A percentile compares a stretch with the other conserved stretches of the same genome.
phyloP scores from a whole-genome alignment of 1,140 invertebrate genomes.

The Philotrypesis tridentata region DNA sequence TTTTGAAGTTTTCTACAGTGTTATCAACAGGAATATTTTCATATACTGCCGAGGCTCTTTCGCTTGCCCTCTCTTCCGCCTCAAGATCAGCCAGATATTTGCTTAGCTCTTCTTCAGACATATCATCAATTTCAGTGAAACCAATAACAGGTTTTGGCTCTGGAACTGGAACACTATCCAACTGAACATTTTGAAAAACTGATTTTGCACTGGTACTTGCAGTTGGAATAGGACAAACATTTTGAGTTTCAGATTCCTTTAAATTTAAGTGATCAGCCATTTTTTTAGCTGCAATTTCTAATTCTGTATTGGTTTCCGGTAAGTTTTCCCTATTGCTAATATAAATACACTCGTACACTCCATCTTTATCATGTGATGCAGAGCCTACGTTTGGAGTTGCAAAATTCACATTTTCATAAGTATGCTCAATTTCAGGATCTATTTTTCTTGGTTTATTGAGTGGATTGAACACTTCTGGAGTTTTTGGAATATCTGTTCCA shows the following conservation, averaged over 20 bases:
- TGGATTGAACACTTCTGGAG: constrained; percentile 38
- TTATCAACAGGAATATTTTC: constrained; percentile 55
- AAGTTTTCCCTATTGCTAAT: constrained; percentile 55
- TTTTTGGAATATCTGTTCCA: constrained; percentile 56
- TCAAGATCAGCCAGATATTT: constrained; percentile 77
- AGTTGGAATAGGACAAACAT: not conserved
- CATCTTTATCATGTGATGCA: constrained; percentile 39
- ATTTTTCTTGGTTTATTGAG: constrained; percentile 43
- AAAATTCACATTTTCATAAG: constrained; percentile 65
- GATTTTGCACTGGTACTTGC: constrained; percentile 49
- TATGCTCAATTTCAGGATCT: constrained; percentile 55
- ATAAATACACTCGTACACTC: constrained; percentile 60
- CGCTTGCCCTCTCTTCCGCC: constrained; percentile 65
- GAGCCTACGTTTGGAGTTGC: constrained; percentile 45
- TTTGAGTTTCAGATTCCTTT: constrained; percentile 29
- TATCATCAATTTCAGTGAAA: constrained; percentile 70
- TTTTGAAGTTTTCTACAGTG: constrained; percentile 45
- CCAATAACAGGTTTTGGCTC: constrained; percentile 55
- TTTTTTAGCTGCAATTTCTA: constrained; percentile 61
- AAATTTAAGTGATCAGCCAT: constrained; percentile 56
- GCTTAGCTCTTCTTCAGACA: constrained; percentile 76
- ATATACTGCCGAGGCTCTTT: constrained; percentile 54
- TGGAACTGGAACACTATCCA: constrained; percentile 48
- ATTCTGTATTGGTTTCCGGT: constrained; percentile 60
- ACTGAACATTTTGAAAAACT: constrained; percentile 60